phyloP scores from a whole-genome alignment of 2,113 vertebrate genomes.

The Sceloporus undulatus region DNA sequence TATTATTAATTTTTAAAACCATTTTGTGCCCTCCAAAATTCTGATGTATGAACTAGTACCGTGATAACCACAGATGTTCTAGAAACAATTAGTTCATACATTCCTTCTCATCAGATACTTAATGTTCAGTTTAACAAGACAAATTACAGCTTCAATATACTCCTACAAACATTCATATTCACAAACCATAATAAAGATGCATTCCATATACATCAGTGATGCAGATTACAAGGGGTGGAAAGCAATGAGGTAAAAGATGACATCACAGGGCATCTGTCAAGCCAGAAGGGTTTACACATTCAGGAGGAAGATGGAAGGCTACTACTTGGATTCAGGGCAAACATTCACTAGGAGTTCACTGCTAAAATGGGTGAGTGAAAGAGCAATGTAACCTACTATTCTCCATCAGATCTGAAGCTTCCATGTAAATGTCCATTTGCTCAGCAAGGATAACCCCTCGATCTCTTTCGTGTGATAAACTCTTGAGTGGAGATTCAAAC shows the following conservation, averaged over 20 bases:
- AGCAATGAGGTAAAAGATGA: background rate
- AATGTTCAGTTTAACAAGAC: slow-evolving; percentile 8
- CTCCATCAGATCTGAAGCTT: background rate
- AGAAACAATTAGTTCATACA: slow-evolving; percentile 19
- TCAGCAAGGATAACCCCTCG: background rate
- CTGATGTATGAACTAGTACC: background rate
- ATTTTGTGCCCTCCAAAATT: slow-evolving; percentile 1
- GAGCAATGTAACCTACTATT: background rate
- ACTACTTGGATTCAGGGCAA: background rate
- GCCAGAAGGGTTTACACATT: background rate
- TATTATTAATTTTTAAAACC: slow-evolving; percentile 12
- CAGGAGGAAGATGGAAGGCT: background rate
- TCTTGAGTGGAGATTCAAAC: too few relatives aligned
- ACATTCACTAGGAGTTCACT: background rate
- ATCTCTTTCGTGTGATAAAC: too few relatives aligned
- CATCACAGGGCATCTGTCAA: background rate
- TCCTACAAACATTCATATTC: background rate
- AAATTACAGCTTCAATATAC: slow-evolving; percentile 10
- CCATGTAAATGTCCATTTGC: background rate
- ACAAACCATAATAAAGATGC: background rate
- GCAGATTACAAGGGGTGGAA: background rate
- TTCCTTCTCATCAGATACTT: background rate
- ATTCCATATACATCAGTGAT: background rate
- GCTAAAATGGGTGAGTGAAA: background rate
- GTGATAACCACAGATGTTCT: background rate